These are phyloP conservation scores for Aspidapion aeneum DNA, from an alignment of 2,888 invertebrate genomes.

Conservation along the genomic window DNA sequence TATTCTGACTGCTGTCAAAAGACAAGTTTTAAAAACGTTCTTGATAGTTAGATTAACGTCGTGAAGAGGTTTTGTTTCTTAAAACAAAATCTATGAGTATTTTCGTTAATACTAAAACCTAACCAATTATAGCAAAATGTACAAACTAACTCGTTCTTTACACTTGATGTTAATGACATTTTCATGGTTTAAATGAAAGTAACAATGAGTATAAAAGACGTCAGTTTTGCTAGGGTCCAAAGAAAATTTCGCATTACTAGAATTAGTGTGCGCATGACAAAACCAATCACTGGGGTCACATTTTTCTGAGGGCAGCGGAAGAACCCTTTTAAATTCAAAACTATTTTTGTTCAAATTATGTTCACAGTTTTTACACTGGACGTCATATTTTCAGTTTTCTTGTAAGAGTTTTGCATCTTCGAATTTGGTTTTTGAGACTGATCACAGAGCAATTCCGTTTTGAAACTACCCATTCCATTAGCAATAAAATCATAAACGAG, in stretches of 20 bases:
- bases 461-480: constrained; percentile 36
- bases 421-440: constrained; percentile 18
- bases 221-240: constrained; percentile 53
- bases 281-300: constrained; percentile 64
- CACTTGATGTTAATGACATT: constrained; percentile 48
- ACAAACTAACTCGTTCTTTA: constrained; percentile 54
- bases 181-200: constrained; percentile 45
- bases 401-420: constrained; percentile 40
- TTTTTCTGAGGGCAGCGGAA: constrained; percentile 59
- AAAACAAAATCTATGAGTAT: constrained; percentile 54
- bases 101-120: constrained; percentile 50
- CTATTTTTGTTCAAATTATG: constrained; percentile 30
- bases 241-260: constrained; percentile 25
- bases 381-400: constrained; percentile 49
- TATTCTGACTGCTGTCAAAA: constrained; percentile 55
- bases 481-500: constrained; percentile 42
- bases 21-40: constrained; percentile 50
- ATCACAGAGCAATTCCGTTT: constrained; percentile 37
- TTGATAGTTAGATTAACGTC: constrained; percentile 56
- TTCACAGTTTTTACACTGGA: constrained; percentile 47
- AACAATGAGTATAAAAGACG: constrained; percentile 57
- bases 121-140: constrained; percentile 57
- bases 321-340: constrained; percentile 54
- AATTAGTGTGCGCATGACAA: constrained; percentile 52
- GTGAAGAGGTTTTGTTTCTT: constrained; percentile 38